Evolutionary conservation across 2,113 vertebrate genomes (phyloP).

Genomic region (Ivindomyrus marchei): DNA sequence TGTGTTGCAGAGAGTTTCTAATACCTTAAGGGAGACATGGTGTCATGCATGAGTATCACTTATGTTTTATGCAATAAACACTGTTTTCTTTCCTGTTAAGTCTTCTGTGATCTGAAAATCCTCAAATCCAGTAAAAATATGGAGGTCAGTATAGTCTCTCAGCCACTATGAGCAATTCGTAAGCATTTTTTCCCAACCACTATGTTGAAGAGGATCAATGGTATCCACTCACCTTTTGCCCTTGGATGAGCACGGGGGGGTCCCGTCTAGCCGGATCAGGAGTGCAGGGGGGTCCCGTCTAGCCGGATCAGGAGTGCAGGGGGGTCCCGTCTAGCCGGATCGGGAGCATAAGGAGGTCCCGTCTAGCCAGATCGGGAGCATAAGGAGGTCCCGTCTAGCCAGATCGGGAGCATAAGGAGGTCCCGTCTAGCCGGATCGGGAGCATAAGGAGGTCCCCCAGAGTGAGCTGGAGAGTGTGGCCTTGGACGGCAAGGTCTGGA

Average conservation of each 20-base stretch:
- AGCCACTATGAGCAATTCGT: not conserved
- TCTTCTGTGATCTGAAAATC: not conserved
- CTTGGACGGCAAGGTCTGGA: too few species aligned
- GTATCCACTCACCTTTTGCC: not conserved
- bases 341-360: too few species aligned
- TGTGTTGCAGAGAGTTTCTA: not conserved
- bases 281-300: too few species aligned
- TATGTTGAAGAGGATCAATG: not conserved
- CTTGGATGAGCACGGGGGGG: not conserved
- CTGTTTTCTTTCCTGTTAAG: not conserved
- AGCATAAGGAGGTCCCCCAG: too few species aligned
- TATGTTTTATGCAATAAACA: constrained; percentile 10
- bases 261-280: not conserved
- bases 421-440: too few species aligned
- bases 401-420: too few species aligned
- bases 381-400: not conserved
- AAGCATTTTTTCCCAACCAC: not conserved
- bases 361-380: too few species aligned
- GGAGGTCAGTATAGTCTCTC: not conserved
- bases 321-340: too few species aligned
- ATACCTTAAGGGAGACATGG: not conserved
- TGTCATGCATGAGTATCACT: not conserved
- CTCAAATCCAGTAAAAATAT: constrained; percentile 31
- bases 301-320: too few species aligned
- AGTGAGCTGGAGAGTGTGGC: too few species aligned